Evolutionary conservation across 2,888 invertebrate genomes (phyloP).

Genomic region (Pasiphila rectangulata): DNA sequence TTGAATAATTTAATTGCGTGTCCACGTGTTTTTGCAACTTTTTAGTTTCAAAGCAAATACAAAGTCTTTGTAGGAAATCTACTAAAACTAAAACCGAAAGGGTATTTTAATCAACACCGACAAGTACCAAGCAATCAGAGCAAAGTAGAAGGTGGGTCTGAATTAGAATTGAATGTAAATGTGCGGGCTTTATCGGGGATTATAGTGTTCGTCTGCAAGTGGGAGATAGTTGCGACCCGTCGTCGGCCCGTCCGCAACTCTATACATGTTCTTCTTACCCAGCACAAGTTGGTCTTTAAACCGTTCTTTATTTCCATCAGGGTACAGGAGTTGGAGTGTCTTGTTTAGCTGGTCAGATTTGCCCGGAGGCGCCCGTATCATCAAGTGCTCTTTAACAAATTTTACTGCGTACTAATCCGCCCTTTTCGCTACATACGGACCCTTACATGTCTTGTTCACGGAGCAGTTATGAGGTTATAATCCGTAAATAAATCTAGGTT

Average conservation of each 20-base stretch:
- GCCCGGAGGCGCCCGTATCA: constrained; percentile 68
- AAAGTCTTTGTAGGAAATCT: neutral
- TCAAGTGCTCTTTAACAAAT: constrained; percentile 73
- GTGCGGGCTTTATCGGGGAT: constrained; percentile 82
- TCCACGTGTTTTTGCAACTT: constrained; percentile 12
- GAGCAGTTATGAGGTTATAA: constrained; percentile 70
- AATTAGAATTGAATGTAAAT: constrained; percentile 82
- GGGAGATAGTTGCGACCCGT: constrained; percentile 73
- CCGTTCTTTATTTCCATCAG: neutral
- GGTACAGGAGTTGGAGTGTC: constrained; percentile 32
- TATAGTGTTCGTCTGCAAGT: constrained; percentile 79
- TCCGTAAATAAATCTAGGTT: constrained; percentile 74
- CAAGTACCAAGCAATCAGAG: constrained; percentile 75
- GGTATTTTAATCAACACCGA: constrained; percentile 72
- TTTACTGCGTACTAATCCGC: constrained; percentile 75
- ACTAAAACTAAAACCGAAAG: constrained; percentile 34
- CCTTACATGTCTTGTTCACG: constrained; percentile 69
- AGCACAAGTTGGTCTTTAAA: constrained; percentile 34
- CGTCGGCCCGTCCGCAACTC: constrained; percentile 58
- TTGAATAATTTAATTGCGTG: constrained; percentile 64
- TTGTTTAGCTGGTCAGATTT: constrained; percentile 39
- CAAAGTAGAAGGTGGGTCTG: constrained; percentile 67
- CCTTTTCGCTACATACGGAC: constrained; percentile 62
- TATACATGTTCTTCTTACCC: constrained; percentile 50
- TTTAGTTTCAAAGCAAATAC: neutral